Base-by-base conservation (phyloP, 2,113 vertebrate genomes). In the Psilopsiagon aymara region DNA sequence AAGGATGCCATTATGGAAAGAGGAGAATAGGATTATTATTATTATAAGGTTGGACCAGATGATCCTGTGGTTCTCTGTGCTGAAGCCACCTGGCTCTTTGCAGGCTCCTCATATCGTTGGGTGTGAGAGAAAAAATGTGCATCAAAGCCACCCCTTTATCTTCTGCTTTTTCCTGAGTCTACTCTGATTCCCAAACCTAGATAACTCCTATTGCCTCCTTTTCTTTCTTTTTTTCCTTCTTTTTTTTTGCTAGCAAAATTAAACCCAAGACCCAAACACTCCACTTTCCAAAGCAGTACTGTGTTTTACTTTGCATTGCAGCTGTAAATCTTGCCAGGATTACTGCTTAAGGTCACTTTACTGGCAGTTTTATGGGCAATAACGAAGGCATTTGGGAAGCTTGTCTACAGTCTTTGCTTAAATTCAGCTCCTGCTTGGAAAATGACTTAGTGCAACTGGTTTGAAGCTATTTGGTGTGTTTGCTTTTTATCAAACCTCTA, bases 401-500 rank as follows among this genome's bases (percentile, higher is more conserved):
- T 92, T 88, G 63, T 80, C 67, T 90, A 76, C 76, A 70, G 37
- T 51, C 73, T 83, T 89, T 86, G 33, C 77, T 95, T 92, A 79
- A 91, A 71, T 87, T 66, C 89, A 89, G 66, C 33, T 73, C 21
- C 74, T 89, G 28, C 78, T 87, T 96, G 88, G 90, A 93, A 94
- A 92, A 69, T 2, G 2, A 85, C 95, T 87, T 87, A 82, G 35
- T 89, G 73, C 55, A 82, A 55, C 80, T 91, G 77, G 35, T 91
- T 82, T 88, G 81, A 91, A 57, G 71, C 76, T 86, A 47, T 88
- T 94, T 78, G 51, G 71, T 91, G 35, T 94, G 73, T 92, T 97
- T 94, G 59, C 79, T 95, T 96, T 96, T 93, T 94, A 94, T 95
- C 5, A 12, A 93, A 70, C 64, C 53, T 59, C 64, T 63, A 57